Evolutionary conservation across 2,888 invertebrate species (phyloP).

Genomic region (Anoplius nigerrimus): DNA sequence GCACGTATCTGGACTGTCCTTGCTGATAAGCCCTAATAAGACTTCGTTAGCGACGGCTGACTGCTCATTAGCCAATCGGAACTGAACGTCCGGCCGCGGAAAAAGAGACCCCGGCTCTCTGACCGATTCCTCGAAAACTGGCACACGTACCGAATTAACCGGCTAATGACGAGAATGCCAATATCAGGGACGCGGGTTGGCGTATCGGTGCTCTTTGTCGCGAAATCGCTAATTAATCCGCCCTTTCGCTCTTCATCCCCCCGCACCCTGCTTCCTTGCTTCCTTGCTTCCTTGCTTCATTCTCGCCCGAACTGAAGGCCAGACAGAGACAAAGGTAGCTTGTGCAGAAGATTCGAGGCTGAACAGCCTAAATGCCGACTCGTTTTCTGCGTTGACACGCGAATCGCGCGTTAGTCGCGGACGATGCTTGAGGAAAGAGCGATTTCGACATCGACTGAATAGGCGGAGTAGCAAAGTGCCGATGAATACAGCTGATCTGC

Average conservation of each 20-base stretch:
- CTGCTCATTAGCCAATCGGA: constrained; percentile 47
- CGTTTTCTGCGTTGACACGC: too few species aligned
- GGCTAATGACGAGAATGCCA: constrained; percentile 28
- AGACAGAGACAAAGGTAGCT: too few species aligned
- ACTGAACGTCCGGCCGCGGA: constrained; percentile 18
- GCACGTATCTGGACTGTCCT: constrained; percentile 5
- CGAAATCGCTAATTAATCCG: constrained; percentile 16
- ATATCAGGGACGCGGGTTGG: constrained; percentile 22
- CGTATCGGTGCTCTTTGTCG: constrained; percentile 13
- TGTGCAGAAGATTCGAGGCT: too few species aligned
- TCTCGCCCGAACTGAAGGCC: too few species aligned
- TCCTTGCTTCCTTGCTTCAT: too few species aligned
- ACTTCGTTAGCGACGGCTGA: constrained; percentile 28
- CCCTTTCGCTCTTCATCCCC: constrained; percentile 12
- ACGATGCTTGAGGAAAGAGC: too few species aligned
- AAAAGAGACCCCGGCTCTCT: constrained; percentile 22
- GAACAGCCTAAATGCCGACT: too few species aligned
- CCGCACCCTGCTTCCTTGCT: too few species aligned
- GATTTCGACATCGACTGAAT: too few species aligned
- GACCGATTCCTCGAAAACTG: constrained; percentile 26
- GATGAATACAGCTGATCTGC: too few species aligned
- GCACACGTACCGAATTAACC: constrained; percentile 40
- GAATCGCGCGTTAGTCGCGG: too few species aligned
- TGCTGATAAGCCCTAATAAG: constrained; percentile 30
- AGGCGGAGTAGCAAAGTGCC: too few species aligned